A percentile compares a stretch with the other conserved stretches of the same genome.
phyloP scores from a whole-genome alignment of 2,888 invertebrate genomes.

The Octodonta nipae region DNA sequence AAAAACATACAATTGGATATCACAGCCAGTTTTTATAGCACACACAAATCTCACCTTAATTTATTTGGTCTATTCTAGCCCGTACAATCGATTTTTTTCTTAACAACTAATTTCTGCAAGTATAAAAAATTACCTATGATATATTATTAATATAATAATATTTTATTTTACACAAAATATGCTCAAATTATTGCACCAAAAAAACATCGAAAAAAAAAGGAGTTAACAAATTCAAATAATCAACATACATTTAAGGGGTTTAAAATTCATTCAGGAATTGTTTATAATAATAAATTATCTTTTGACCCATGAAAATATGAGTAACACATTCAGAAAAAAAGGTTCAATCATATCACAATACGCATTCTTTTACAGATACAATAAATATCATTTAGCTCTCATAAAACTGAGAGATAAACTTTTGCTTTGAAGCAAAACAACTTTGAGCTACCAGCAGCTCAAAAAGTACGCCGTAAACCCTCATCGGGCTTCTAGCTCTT shows the following conservation, averaged over 20 bases:
- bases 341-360: background rate
- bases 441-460: background rate
- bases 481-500: constrained; percentile 26
- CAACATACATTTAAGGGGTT: too few relatives aligned
- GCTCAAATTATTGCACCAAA: constrained; percentile 1
- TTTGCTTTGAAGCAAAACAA: constrained; percentile 4
- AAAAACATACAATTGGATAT: constrained; percentile 22
- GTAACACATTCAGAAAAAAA: background rate
- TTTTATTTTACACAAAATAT: constrained; percentile 1
- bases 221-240: too few relatives aligned
- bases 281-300: too few relatives aligned
- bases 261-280: too few relatives aligned
- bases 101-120: too few relatives aligned
- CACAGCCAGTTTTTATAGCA: constrained; percentile 33
- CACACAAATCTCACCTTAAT: constrained; percentile 19
- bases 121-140: too few relatives aligned
- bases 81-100: too few relatives aligned
- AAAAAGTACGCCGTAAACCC: too few relatives aligned
- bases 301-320: too few relatives aligned
- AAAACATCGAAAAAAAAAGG: too few relatives aligned
- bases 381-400: constrained; percentile 14
- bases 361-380: too few relatives aligned
- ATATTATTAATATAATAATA: too few relatives aligned
- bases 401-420: constrained; percentile 29
- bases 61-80: constrained; percentile 18